A percentile compares a stretch with the other conserved stretches of the same genome.
phyloP scores from a whole-genome alignment of 2,888 invertebrate genomes.

The Linhomoeus sp. region DNA sequence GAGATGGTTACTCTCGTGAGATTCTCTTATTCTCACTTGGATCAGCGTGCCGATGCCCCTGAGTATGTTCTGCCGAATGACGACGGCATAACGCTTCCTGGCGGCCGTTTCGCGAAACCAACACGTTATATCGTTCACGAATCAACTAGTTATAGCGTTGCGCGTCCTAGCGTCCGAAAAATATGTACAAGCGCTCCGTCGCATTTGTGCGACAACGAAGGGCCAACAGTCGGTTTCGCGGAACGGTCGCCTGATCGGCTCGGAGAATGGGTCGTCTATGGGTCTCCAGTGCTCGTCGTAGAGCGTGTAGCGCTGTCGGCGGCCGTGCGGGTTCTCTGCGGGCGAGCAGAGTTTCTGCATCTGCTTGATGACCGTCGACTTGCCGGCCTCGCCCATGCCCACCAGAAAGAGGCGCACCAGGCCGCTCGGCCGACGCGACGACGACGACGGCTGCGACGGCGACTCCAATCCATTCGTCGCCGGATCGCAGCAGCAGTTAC shows the following conservation, averaged over 20 bases:
- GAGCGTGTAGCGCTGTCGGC: background rate
- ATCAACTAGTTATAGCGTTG: no score
- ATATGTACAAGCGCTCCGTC: no score
- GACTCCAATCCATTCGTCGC: no score
- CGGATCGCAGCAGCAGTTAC: no score
- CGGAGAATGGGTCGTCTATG: background rate
- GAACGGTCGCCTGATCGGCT: background rate
- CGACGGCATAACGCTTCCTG: constrained; percentile 7
- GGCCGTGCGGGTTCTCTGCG: background rate
- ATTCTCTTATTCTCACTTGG: constrained; percentile 7
- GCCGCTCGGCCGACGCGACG: no score
- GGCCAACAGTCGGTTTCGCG: constrained; percentile 3
- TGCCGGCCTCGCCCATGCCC: constrained; percentile 22
- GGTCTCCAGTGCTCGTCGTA: constrained; percentile 11
- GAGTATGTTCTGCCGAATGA: constrained; percentile 12
- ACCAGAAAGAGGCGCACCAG: constrained; percentile 20
- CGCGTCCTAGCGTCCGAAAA: no score
- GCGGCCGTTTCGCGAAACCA: no score
- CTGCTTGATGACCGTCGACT: constrained; percentile 20
- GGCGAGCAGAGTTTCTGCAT: constrained; percentile 13
- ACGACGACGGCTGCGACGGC: no score
- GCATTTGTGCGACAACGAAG: no score
- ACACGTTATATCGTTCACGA: no score
- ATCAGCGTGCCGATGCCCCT: constrained; percentile 10
- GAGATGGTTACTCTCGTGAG: background rate